Percentiles rank a stretch among this genome's conserved stretches.
phyloP scores from a whole-genome alignment of 1,140 invertebrate species.

The Solenopsis invicta region DNA sequence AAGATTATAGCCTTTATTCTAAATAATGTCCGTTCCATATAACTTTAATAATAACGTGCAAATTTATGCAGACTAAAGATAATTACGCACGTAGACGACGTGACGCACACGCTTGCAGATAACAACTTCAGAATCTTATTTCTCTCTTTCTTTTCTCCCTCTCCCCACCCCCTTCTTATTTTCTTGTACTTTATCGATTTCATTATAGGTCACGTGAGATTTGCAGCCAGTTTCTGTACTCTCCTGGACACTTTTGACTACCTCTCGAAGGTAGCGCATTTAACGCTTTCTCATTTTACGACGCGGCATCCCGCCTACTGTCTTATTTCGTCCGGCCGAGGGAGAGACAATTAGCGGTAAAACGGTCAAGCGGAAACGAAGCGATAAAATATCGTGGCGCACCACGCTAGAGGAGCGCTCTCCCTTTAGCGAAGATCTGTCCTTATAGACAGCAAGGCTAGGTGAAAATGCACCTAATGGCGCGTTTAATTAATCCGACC shows the following conservation, averaged over 20 bases:
- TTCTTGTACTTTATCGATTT: background rate
- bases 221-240: background rate
- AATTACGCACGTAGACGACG: background rate
- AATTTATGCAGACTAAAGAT: slow-evolving; percentile 5
- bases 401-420: background rate
- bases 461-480: slow-evolving; percentile 32
- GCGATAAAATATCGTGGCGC: slow-evolving; percentile 32
- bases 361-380: slow-evolving; percentile 44
- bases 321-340: slow-evolving; percentile 26
- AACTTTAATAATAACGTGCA: slow-evolving; percentile 18
- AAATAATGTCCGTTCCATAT: slow-evolving; percentile 16
- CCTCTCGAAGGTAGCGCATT: background rate
- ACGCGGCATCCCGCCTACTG: background rate
- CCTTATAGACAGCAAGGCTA: slow-evolving; percentile 37
- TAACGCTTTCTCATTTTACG: background rate
- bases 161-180: background rate
- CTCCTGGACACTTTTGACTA: slow-evolving; percentile 8
- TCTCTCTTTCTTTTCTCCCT: background rate
- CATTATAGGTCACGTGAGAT: background rate
- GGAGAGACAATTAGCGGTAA: slow-evolving; percentile 44
- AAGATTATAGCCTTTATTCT: background rate
- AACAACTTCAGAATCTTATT: background rate
- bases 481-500: slow-evolving; percentile 65
- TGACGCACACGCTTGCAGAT: background rate
- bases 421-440: slow-evolving; percentile 30